Percentiles rank a stretch among this genome's conserved stretches.
These are phyloP conservation scores for Condylostylus longicornis DNA, from an alignment of 1,140 invertebrate species.

Conservation along the genomic window DNA sequence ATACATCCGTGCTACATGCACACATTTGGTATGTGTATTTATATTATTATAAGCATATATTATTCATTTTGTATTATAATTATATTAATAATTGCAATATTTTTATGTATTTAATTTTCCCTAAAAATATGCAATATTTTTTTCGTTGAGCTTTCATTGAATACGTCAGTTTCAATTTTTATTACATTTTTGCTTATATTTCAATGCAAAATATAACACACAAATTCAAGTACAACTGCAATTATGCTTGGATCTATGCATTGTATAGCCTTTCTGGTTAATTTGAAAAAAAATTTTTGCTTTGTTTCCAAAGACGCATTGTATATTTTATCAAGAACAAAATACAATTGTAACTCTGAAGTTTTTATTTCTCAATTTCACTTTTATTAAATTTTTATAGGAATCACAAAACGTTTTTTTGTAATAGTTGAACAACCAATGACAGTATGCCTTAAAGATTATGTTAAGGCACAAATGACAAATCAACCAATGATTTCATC, in stretches of 20 bases:
- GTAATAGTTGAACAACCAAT: slow-evolving; percentile 73
- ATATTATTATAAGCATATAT: neutral
- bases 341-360: neutral
- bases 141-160: no score
- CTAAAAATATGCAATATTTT: no score
- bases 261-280: neutral
- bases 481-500: slow-evolving; percentile 45
- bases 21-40: slow-evolving; percentile 51
- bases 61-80: no score
- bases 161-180: no score
- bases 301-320: neutral
- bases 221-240: no score
- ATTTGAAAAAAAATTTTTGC: neutral
- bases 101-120: no score
- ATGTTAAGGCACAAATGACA: slow-evolving; percentile 41
- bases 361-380: neutral
- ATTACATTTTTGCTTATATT: no score
- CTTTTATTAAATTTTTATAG: slow-evolving; percentile 20
- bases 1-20: slow-evolving; percentile 76
- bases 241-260: no score
- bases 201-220: no score
- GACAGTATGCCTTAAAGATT: slow-evolving; percentile 44
- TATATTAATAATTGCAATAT: no score
- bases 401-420: slow-evolving; percentile 65
- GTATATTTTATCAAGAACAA: neutral